Base-by-base conservation (phyloP, 1,140 invertebrate genomes). In the Hetaerina americana region DNA sequence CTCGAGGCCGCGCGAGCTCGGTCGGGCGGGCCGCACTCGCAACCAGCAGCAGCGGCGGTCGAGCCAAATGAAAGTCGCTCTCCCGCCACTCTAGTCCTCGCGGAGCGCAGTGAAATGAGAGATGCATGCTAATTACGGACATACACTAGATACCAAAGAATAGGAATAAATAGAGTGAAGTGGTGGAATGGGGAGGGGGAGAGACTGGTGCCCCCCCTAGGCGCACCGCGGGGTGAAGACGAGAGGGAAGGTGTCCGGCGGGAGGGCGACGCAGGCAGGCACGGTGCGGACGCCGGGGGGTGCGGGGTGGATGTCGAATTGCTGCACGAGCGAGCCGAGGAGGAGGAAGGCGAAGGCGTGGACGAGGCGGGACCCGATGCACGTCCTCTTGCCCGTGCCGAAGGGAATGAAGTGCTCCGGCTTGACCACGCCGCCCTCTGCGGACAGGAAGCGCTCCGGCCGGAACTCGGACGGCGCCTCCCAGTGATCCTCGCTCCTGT, bases 341-440 rank as follows among this genome's bases (percentile, higher is more conserved):
- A 88, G 85, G 0, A 90, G 82, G 79, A 93, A 92, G 70, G 86
- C 87, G 77, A 92, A 86, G 29, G 89, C 87, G 26, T 89, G 88
- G 0, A 94, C 90, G 66, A 97, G 81, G 71, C 90, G 91, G 80
- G 94, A 93, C 0, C 94, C 94, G 75, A 97, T 89, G 78, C 94
- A 96, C 0, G 92, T 92, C 12, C 94, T 83, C 74, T 92, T 89
- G 0, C 94, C 91, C 28, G 91, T 92, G 74, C 92, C 92, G 80
- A 95, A 96, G 0, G 94, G 94, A 24, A 95, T 81, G 77, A 94
- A 96, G 78, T 92, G 86, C 0, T 90, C 84, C 28, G 82, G 81
- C 26, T 82, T 80, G 0, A 84, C 75, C 0, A 86, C 74, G 71
- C 82, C 84, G 15, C 15, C 22, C 1, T 76, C 77, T 10, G 77